Percentiles rank a stretch among this genome's conserved stretches.
Conservation (phyloP, 2,888 invertebrate species). For the Napeogenes inachia region DNA sequence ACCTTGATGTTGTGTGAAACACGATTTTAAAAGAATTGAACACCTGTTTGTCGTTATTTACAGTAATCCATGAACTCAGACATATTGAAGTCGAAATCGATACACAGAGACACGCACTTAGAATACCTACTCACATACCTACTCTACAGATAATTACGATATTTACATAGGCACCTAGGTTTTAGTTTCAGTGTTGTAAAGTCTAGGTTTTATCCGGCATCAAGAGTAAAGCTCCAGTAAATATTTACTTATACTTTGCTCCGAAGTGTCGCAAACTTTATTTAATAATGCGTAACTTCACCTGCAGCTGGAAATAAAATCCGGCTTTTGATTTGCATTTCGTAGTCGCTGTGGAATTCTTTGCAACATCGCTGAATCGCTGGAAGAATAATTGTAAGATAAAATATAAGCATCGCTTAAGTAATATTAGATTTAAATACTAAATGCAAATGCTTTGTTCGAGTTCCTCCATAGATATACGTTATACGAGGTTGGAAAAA, state of each 20-base stretch:
- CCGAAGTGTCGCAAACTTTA: not conserved
- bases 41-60: no score
- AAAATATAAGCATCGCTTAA: not conserved
- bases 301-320: constrained; percentile 34
- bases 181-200: not conserved
- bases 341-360: constrained; percentile 35
- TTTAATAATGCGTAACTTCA: not conserved
- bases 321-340: constrained; percentile 37
- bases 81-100: constrained; percentile 11
- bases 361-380: constrained; percentile 21
- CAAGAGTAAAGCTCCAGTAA: not conserved
- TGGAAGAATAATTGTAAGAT: constrained; percentile 22
- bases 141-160: not conserved
- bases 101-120: constrained; percentile 16
- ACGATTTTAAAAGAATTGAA: no score
- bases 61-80: constrained; percentile 18
- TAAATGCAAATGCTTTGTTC: no score
- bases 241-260: not conserved
- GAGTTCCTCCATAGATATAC: no score
- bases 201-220: not conserved
- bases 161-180: not conserved
- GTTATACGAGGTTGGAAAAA: no score
- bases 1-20: not conserved
- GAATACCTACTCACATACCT: constrained; percentile 10
- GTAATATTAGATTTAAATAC: no score